These are phyloP conservation scores for Eilema depressum DNA, from an alignment of 2,888 invertebrate genomes.

Conservation along the genomic window DNA sequence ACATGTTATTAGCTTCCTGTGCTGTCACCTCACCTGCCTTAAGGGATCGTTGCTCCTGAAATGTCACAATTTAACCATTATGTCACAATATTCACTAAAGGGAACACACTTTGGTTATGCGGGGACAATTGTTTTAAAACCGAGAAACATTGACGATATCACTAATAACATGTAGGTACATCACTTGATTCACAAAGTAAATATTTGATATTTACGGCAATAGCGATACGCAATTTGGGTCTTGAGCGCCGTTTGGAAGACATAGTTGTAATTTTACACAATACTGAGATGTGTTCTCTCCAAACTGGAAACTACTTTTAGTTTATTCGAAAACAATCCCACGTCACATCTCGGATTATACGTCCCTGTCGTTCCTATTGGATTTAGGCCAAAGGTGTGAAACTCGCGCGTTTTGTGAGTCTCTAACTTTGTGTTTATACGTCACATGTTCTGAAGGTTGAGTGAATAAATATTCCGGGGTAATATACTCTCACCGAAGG, in stretches of 20 bases:
- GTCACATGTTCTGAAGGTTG: conserved; percentile 72
- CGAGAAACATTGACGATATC: conserved; percentile 64
- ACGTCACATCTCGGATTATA: conserved; percentile 77
- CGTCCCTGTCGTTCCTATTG: conserved; percentile 78
- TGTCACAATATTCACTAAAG: conserved; percentile 20
- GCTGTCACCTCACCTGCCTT: conserved; percentile 94
- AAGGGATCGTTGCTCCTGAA: conserved; percentile 93
- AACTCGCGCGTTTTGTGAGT: conserved; percentile 76
- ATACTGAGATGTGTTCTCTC: conserved; percentile 66
- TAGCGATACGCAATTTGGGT: conserved; percentile 81
- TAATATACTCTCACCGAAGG: conserved; percentile 81
- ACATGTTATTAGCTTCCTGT: conserved; percentile 94
- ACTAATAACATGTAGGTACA: conserved; percentile 60
- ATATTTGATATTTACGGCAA: conserved; percentile 82
- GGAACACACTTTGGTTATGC: neutral
- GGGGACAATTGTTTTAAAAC: conserved; percentile 25
- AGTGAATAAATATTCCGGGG: conserved; percentile 64
- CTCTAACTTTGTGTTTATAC: conserved; percentile 78
- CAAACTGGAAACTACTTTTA: conserved; percentile 73
- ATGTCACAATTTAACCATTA: conserved; percentile 46
- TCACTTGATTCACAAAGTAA: conserved; percentile 72
- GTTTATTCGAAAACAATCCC: conserved; percentile 72
- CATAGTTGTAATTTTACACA: conserved; percentile 68
- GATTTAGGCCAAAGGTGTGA: conserved; percentile 83
- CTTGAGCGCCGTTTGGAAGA: conserved; percentile 79